Percentiles rank a stretch among this genome's conserved stretches.
These are phyloP conservation scores for Sinocyclocheilus grahami DNA, from an alignment of 2,113 vertebrate species.

Conservation along the genomic window DNA sequence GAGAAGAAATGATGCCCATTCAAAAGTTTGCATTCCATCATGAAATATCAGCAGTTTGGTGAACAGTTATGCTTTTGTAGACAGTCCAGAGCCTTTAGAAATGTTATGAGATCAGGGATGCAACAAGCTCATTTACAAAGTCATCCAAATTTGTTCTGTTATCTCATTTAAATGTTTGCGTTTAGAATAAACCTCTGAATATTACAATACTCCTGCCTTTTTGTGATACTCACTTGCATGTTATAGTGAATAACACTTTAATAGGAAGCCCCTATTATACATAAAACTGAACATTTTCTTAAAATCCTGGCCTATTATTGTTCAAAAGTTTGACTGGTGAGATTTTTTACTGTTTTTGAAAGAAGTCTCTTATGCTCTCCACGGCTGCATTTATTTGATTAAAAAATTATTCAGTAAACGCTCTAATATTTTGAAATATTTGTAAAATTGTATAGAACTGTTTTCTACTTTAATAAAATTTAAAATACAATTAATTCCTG, in stretches of 20 bases:
- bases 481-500: no score
- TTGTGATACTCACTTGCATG: no score
- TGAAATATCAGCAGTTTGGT: background rate
- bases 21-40: conserved; percentile 16
- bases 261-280: no score
- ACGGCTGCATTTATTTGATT: background rate
- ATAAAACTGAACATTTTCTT: no score
- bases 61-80: background rate
- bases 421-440: no score
- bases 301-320: no score
- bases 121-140: background rate
- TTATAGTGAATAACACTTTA: no score
- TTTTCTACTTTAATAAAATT: no score
- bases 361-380: background rate
- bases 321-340: no score
- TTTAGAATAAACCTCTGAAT: background rate
- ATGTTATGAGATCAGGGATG: background rate
- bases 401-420: background rate
- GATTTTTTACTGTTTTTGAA: no score
- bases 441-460: no score
- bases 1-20: conserved; percentile 22
- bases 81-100: background rate
- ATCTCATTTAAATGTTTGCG: background rate
- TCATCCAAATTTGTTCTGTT: background rate
- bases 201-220: no score